phyloP scores from a whole-genome alignment of 2,113 vertebrate species.

The Tympanuchus pallidicinctus region DNA sequence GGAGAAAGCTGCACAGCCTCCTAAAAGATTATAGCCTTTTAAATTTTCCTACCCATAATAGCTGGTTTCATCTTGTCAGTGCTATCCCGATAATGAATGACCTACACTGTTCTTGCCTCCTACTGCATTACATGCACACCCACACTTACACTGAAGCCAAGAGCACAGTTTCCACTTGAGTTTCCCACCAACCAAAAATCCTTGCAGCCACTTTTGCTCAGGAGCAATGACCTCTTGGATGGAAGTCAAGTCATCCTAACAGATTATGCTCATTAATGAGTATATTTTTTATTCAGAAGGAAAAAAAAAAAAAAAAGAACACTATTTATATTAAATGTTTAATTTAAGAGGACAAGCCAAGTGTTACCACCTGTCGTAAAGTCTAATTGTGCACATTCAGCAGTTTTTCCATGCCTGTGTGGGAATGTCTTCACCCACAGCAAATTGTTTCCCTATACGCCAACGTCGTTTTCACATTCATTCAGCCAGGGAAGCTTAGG shows the following conservation, averaged over 20 bases:
- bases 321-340: background rate
- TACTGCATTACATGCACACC: rapidly evolving
- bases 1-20: background rate
- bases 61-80: background rate
- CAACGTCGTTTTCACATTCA: background rate
- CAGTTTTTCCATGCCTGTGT: background rate
- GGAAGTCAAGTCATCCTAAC: background rate
- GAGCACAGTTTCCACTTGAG: background rate
- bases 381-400: background rate
- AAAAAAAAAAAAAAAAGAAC: background rate
- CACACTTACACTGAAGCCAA: rapidly evolving
- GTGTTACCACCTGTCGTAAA: background rate
- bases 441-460: background rate
- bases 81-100: background rate
- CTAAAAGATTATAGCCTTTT: background rate
- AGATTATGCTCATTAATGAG: background rate
- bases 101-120: background rate
- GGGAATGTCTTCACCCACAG: background rate
- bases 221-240: background rate
- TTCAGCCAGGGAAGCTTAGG: background rate
- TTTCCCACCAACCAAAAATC: background rate
- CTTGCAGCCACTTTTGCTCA: background rate
- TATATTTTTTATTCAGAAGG: background rate
- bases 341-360: background rate
- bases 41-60: background rate